Conservation (phyloP, 2,113 vertebrate genomes). For the Ovis aries region DNA sequence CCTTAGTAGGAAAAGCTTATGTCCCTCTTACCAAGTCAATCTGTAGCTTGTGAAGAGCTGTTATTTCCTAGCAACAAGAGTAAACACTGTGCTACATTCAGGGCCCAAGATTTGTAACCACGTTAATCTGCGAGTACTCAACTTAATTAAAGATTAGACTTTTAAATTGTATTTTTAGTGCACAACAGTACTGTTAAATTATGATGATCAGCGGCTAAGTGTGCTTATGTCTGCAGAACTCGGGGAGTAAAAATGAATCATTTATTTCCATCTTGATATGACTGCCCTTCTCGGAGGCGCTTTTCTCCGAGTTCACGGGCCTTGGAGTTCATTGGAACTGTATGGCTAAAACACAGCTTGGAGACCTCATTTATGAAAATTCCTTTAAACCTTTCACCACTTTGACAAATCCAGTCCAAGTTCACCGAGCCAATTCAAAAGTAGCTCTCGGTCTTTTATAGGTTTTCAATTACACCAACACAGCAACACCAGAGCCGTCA, state of each 20-base stretch:
- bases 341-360: slow-evolving; percentile 58
- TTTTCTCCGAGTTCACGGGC: background rate
- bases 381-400: slow-evolving; percentile 71
- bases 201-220: slow-evolving; percentile 62
- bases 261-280: slow-evolving; percentile 60
- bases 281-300: slow-evolving; percentile 30
- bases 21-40: slow-evolving; percentile 51
- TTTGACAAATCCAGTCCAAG: slow-evolving; percentile 69
- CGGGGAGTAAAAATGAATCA: slow-evolving; percentile 59
- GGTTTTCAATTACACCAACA: slow-evolving; percentile 69
- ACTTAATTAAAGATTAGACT: slow-evolving; percentile 56
- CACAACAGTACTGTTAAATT: slow-evolving; percentile 47
- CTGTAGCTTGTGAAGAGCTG: slow-evolving; percentile 37
- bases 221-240: slow-evolving; percentile 66
- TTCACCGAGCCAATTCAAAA: slow-evolving; percentile 71
- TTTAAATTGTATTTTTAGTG: slow-evolving; percentile 61
- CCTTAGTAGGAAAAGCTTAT: slow-evolving; percentile 24
- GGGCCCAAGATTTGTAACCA: slow-evolving; percentile 56
- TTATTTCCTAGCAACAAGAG: slow-evolving; percentile 73
- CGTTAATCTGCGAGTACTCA: slow-evolving; percentile 54
- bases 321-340: slow-evolving; percentile 30
- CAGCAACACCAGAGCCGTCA: slow-evolving; percentile 45
- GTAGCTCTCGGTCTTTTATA: slow-evolving; percentile 66
- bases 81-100: slow-evolving; percentile 66
- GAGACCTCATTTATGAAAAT: slow-evolving; percentile 71